These are phyloP conservation scores for Polyodon spathula DNA, from an alignment of 2,113 vertebrate genomes.

Conservation along the genomic window DNA sequence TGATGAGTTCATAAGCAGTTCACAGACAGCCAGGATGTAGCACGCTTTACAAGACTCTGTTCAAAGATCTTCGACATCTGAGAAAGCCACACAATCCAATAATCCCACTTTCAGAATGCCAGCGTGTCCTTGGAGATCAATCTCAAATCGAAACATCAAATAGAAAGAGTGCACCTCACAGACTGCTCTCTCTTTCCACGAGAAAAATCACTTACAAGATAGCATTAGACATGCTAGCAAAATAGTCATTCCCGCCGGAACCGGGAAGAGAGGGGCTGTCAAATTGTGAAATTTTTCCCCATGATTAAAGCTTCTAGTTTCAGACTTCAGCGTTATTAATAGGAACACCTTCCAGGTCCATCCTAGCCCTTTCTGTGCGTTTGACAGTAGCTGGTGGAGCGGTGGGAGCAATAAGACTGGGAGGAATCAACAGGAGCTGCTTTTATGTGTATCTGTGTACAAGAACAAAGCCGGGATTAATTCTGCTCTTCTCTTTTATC, in stretches of 20 bases:
- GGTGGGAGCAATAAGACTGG: constrained; percentile 22
- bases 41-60: constrained; percentile 93
- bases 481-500: constrained; percentile 47
- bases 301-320: constrained; percentile 67
- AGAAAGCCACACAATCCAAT: constrained; percentile 97
- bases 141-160: constrained; percentile 98
- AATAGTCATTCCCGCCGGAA: constrained; percentile 71
- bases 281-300: constrained; percentile 70
- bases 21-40: constrained; percentile 76
- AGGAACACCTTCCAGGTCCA: constrained; percentile 53
- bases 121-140: constrained; percentile 92
- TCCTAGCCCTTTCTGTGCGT: constrained; percentile 30
- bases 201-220: constrained; percentile 80
- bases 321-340: constrained; percentile 74
- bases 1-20: constrained; percentile 94
- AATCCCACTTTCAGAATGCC: constrained; percentile 96
- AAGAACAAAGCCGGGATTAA: constrained; percentile 71
- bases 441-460: constrained; percentile 70
- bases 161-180: constrained; percentile 74
- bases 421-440: constrained; percentile 64
- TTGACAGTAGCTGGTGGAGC: constrained; percentile 42
- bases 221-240: constrained; percentile 74
- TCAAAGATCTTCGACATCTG: constrained; percentile 99
- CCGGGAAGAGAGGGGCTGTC: constrained; percentile 61
- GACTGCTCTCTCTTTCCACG: constrained; percentile 61